Base-by-base conservation (phyloP, 2,888 invertebrate genomes). In the Erpobdella octoculata region DNA sequence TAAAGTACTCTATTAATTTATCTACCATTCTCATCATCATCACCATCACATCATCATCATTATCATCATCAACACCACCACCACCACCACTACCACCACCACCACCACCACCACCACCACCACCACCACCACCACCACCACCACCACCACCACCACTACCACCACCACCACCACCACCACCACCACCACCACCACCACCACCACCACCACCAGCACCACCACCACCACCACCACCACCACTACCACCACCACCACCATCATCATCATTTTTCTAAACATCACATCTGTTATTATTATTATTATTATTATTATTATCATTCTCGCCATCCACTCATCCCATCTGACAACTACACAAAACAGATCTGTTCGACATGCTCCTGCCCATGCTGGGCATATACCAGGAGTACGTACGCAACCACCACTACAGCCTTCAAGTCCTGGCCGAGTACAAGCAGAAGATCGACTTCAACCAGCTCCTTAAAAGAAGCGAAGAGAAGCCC, bases 381-480 rank as follows among this genome's bases (percentile, higher is more conserved):
- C 93, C 93, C 69, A 93, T 93, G 93, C 85, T 93, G 84, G 91
- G 90, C 78, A 93, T 93, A 81, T 93, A 93, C 85, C 93, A 93
- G 85, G 93, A 93, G 86, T 93, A 93, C 83, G 93, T 93, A 70
- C 85, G 93, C 73, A 93, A 93, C 84, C 93, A 93, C 82, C 93
- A 93, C 84, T 93, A 92, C 86, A 92, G 92, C 76, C 87, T 93
- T 71, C 93, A 93, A 85, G 84, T 85, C 36, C 86, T 93, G 75
- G 92, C 93, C 0, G 93, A 93, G 83, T 93, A 93, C 84, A 93
- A 93, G 84, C 92, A 92, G 84, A 88, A 89, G 75, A 87, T 89
- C 0, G 86, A 86, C 75, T 93, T 93, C 80, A 89, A 90, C 0
- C 88, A 88, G 15, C 86, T 93, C 65, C 85, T 93, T 71, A 87